Base-by-base conservation (phyloP, 2,797 vertebrate species). In the Enteromius mattozi region DNA sequence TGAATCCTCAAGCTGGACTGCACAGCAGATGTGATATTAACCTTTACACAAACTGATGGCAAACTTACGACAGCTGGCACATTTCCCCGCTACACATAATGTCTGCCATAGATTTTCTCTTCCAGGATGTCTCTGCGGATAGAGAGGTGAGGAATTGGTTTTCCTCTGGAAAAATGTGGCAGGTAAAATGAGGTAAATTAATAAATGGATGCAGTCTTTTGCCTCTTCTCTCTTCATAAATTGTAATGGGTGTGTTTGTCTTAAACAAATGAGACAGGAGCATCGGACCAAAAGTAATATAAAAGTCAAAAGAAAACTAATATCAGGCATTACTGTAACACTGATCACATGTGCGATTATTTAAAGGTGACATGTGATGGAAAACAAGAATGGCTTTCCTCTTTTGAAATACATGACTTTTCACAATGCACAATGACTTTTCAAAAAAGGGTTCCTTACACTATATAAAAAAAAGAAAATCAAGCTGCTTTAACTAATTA, bases 21-120 rank as follows among this genome's bases (percentile, higher is more conserved):
- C 76, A 81, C 86, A 88, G 86, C 88, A 87, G 86, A 86, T 86
- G 84, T 84, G 85, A 87, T 85, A 86, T 88, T 86, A 88, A 88
- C 87, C 88, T 86, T 76, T 75, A 87, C 84, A 84, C 77, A 86
- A 74, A 83, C 65, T 75, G 78, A 81, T 80, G 82, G 80, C 59
- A 77, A 83, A 79, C 82, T 83, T 70, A 77, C 66, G 79, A 82
- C 68, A 83, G 65, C 85, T 90, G 86, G 70, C 87, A 78, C 76
- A 76, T 80, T 61, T 87, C 78, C 83, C 70, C 76, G 24, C 69
- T 47, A 74, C 69, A 86, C 85, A 83, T 80, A 86, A 86, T 80
- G 81, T 69, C 81, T 83, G 37, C 66, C 74, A 83, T 83, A 83
- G 69, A 79, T 74, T 79, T 78, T 65, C 66, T 54, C 59, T 33